phyloP scores from a whole-genome alignment of 2,888 invertebrate genomes.

The Brachyptera risi region DNA sequence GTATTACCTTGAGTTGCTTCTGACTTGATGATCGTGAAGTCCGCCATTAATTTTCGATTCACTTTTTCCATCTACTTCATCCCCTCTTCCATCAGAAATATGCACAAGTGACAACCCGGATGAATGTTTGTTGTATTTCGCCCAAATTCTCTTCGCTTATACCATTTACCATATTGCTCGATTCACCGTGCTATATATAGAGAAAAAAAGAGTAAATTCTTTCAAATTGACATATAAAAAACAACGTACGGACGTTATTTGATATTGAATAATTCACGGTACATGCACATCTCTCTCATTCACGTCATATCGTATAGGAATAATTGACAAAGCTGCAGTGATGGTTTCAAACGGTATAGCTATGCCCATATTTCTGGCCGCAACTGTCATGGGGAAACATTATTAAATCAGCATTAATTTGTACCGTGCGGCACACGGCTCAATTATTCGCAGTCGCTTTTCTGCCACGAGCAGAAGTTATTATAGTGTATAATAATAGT shows the following conservation, averaged over 20 bases:
- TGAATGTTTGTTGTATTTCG: too few species aligned
- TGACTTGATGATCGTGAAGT: too few species aligned
- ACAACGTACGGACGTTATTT: not conserved
- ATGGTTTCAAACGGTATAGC: not conserved
- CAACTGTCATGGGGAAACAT: conserved; percentile 20
- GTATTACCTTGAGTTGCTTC: too few species aligned
- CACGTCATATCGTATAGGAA: conserved; percentile 11
- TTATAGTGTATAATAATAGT: not conserved
- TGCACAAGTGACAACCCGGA: too few species aligned
- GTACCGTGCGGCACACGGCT: conserved; percentile 1
- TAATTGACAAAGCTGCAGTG: conserved; percentile 4
- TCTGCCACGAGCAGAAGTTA: not conserved
- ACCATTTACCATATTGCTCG: too few species aligned
- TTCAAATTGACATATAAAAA: not conserved
- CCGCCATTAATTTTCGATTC: too few species aligned
- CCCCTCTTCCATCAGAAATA: too few species aligned
- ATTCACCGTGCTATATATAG: not conserved
- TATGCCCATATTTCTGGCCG: conserved; percentile 9
- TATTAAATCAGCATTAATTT: conserved; percentile 30
- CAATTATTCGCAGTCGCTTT: conserved; percentile 10
- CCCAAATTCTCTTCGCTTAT: too few species aligned
- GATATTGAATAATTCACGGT: not conserved
- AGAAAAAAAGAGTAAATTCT: too few species aligned
- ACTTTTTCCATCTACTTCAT: too few species aligned
- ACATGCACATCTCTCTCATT: not conserved